These are phyloP conservation scores for Lasiommata megera DNA, from an alignment of 2,888 invertebrate genomes.

Conservation along the genomic window DNA sequence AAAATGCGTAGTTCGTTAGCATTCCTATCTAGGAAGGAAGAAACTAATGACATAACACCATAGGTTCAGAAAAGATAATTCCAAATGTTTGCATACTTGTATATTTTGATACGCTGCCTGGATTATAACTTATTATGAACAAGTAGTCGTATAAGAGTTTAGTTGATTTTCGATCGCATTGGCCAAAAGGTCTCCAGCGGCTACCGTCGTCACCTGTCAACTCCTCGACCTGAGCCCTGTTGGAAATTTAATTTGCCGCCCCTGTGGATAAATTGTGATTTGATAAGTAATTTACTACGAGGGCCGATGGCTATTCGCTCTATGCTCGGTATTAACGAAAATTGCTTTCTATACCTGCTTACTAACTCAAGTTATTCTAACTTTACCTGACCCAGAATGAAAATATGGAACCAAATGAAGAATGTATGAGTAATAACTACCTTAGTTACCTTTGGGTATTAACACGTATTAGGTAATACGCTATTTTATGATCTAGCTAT, in stretches of 20 bases:
- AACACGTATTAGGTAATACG: too few species aligned
- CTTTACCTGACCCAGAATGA: too few species aligned
- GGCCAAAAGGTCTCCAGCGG: constrained; percentile 35
- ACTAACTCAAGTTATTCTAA: neutral
- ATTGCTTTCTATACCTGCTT: neutral
- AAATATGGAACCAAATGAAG: too few species aligned
- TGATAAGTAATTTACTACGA: constrained; percentile 44
- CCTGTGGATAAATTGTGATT: constrained; percentile 46
- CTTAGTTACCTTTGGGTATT: too few species aligned
- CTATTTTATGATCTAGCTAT: too few species aligned
- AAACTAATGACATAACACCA: too few species aligned
- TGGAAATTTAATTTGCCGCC: constrained; percentile 68
- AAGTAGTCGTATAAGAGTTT: constrained; percentile 2
- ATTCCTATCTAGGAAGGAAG: too few species aligned
- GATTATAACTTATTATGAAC: neutral
- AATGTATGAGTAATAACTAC: too few species aligned
- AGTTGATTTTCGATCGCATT: constrained; percentile 27
- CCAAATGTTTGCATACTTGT: too few species aligned
- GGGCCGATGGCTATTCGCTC: constrained; percentile 18
- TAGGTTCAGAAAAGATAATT: too few species aligned
- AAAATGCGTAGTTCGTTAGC: too few species aligned
- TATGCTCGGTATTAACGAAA: neutral
- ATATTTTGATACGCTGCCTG: too few species aligned
- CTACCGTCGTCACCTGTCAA: constrained; percentile 69
- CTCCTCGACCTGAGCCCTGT: constrained; percentile 42